Evolutionary conservation across 2,113 vertebrate species (phyloP), one percentile per base, ranked within the genome.

Genomic region (Gallinago paraguaiae): DNA sequence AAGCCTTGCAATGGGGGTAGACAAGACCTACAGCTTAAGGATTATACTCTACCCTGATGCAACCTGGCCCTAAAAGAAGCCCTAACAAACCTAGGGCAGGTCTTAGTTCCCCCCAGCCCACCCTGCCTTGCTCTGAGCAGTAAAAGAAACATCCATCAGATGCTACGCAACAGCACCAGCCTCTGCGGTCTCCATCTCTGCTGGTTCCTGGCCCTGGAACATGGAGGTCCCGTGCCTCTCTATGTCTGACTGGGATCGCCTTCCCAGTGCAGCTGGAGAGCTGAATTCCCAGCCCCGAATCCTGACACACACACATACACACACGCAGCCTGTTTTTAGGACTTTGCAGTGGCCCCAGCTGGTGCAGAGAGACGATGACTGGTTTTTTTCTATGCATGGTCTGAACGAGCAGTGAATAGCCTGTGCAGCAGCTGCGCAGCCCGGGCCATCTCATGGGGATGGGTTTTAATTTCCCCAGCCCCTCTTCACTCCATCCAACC

Each of bases 381-480:
- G 70, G 0, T 50, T 94, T 96, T 96, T 96, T 96, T 96, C 91
- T 88, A 93, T 25, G 88, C 95, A 6, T 33, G 79, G 61, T 61
- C 77, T 74, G 69, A 87, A 63, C 41, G 45, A 93, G 70, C 77
- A 89, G 57, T 68, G 65, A 94, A 95, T 57, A 86, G 88, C 19
- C 86, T 94, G 88, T 13, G n/a, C 57, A 92, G 83, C 95, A 96
- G 95, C 92, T 97, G 96, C 82, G 83, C 69, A 92, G 86, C 69
- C 50, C 69, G 81, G 46, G 50, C 70, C 54, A 31, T 76, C 88
- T 92, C 93, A 78, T 7, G 41, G 86, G 86, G 91, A 92, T 16
- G 16, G 69, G 72, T 84, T 95, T 92, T 91, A 82, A 95, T 95
- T 96, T 97, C 77, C 84, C 91, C 54, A 91, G 78, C 68, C 48